Percentiles rank a stretch among this genome's conserved stretches.
These are phyloP conservation scores for Ctenopoma kingsleyae DNA, from an alignment of 2,797 vertebrate species.

Conservation along the genomic window DNA sequence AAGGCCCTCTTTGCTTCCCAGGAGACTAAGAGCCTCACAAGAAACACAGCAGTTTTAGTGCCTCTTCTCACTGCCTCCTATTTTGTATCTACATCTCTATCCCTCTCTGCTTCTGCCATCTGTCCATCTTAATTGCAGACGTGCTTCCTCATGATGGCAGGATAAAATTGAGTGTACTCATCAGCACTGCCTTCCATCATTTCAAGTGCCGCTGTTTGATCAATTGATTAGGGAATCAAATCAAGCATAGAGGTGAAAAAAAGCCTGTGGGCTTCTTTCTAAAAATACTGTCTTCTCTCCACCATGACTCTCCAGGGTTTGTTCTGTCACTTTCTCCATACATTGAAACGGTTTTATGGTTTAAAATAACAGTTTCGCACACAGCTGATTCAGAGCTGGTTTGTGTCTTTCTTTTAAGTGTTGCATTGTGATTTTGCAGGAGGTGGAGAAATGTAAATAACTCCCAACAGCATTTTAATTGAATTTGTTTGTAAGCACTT, in stretches of 20 bases:
- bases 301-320: slow-evolving; percentile 15
- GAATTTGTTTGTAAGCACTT: background rate
- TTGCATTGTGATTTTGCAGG: slow-evolving; percentile 3
- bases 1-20: slow-evolving; percentile 48
- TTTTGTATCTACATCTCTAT: slow-evolving; percentile 59
- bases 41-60: slow-evolving; percentile 59
- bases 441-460: slow-evolving; percentile 41
- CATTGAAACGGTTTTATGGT: background rate
- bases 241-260: slow-evolving; percentile 67
- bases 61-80: slow-evolving; percentile 53
- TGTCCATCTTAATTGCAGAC: slow-evolving; percentile 78
- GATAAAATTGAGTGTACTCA: slow-evolving; percentile 68
- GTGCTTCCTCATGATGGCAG: slow-evolving; percentile 61
- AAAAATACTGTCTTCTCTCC: slow-evolving; percentile 55
- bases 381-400: background rate
- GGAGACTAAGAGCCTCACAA: slow-evolving; percentile 51
- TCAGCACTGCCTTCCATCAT: slow-evolving; percentile 74
- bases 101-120: slow-evolving; percentile 63
- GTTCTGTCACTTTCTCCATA: slow-evolving; percentile 10
- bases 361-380: slow-evolving; percentile 1
- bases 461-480: background rate
- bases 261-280: slow-evolving; percentile 43
- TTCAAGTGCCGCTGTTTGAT: slow-evolving; percentile 72
- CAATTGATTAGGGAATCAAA: slow-evolving; percentile 76
- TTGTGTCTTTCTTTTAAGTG: slow-evolving; percentile 5